A percentile compares a stretch with the other conserved stretches of the same genome.
These are phyloP conservation scores for Sula dactylatra DNA, from an alignment of 2,113 vertebrate genomes.

Conservation along the genomic window DNA sequence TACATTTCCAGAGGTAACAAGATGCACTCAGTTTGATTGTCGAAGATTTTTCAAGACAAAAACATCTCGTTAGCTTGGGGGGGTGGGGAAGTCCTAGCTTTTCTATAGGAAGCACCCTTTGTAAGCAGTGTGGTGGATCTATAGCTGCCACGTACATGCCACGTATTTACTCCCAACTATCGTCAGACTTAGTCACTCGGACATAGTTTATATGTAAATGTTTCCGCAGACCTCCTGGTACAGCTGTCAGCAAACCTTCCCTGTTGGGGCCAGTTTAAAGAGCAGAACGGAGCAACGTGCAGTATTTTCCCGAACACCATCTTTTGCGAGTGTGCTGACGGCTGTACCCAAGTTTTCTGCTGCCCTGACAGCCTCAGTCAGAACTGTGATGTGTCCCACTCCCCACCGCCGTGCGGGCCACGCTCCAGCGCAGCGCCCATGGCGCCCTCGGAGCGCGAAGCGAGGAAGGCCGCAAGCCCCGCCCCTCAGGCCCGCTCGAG, in stretches of 20 bases:
- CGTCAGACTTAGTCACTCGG: background rate
- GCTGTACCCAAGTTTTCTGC: rapidly evolving
- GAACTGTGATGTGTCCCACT: rapidly evolving
- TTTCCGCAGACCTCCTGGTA: background rate
- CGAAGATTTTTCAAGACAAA: background rate
- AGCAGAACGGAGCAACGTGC: rapidly evolving
- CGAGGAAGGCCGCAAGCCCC: too few relatives aligned
- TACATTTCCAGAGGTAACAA: background rate
- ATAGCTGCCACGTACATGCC: background rate
- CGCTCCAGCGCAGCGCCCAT: too few relatives aligned
- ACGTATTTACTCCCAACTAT: background rate
- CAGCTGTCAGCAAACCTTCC: background rate
- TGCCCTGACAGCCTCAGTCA: background rate
- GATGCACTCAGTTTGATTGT: background rate
- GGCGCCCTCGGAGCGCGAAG: too few relatives aligned
- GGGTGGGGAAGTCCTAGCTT: too few relatives aligned
- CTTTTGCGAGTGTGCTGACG: rapidly evolving
- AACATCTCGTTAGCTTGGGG: rapidly evolving
- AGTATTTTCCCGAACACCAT: background rate
- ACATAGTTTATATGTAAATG: rapidly evolving
- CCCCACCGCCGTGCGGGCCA: too few relatives aligned
- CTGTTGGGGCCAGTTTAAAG: too few relatives aligned
- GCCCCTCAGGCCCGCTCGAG: background rate
- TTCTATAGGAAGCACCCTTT: background rate
- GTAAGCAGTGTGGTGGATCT: background rate